Evolutionary conservation across 2,797 vertebrate genomes (phyloP).

Genomic region (Picus viridis): DNA sequence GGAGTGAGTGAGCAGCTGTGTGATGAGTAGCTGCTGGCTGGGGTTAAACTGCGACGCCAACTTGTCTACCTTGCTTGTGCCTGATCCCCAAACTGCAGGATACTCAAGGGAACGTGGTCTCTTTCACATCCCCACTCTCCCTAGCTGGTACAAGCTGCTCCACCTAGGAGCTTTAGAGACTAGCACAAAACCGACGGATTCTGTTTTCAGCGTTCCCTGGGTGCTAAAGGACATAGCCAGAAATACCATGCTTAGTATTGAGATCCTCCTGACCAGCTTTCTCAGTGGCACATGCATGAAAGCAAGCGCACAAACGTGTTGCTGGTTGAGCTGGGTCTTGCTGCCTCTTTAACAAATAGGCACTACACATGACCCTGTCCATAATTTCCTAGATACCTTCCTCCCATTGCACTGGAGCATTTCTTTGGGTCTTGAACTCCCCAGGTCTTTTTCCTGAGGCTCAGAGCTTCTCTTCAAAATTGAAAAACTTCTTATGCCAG

Average conservation of each 20-base stretch:
- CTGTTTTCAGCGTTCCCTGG: background rate
- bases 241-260: background rate
- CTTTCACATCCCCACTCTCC: background rate
- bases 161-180: background rate
- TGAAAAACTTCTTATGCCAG: background rate
- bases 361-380: background rate
- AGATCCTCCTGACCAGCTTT: background rate
- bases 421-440: background rate
- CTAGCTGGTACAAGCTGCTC: background rate
- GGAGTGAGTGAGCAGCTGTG: background rate
- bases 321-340: background rate
- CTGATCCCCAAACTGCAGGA: background rate
- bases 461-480: background rate
- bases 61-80: background rate
- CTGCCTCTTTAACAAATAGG: background rate
- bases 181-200: background rate
- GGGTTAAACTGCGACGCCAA: background rate
- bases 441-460: background rate
- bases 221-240: background rate
- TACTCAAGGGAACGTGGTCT: background rate
- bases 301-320: background rate
- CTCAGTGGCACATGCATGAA: background rate
- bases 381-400: background rate
- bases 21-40: background rate
- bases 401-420: background rate